A percentile compares a stretch with the other conserved stretches of the same genome.
Evolutionary conservation across 2,888 invertebrate species (phyloP).

Genomic region (Lasioglossum marginatum): DNA sequence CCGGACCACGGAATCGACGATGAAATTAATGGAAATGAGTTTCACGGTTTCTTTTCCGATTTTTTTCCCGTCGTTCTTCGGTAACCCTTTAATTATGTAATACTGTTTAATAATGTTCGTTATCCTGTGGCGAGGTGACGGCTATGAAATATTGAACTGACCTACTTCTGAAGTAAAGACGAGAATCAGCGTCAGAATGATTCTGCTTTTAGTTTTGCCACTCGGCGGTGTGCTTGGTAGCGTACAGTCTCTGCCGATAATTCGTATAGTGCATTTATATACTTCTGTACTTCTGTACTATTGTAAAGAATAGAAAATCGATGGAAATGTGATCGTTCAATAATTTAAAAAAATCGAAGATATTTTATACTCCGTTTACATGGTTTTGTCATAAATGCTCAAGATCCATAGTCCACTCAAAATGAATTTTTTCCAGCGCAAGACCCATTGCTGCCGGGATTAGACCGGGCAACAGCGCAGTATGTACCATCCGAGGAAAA

Average conservation of each 20-base stretch:
- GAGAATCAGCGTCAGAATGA: neutral
- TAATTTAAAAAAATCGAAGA: neutral
- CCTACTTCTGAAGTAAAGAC: conserved; percentile 4
- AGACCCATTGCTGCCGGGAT: neutral
- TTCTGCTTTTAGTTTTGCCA: conserved; percentile 3
- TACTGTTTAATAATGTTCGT: conserved; percentile 11
- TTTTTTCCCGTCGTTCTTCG: neutral
- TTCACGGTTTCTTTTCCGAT: neutral
- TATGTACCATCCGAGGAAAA: neutral
- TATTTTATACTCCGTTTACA: neutral
- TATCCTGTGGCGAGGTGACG: neutral
- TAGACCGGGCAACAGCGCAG: too few species aligned
- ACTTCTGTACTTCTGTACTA: neutral
- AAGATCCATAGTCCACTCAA: neutral
- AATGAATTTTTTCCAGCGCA: neutral
- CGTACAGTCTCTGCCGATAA: neutral
- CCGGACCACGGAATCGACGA: neutral
- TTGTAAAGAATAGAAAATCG: neutral
- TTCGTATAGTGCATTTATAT: neutral
- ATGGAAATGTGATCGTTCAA: too few species aligned
- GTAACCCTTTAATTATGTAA: conserved; percentile 8
- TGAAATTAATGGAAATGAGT: conserved; percentile 1
- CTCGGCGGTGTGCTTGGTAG: neutral
- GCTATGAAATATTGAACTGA: conserved; percentile 10
- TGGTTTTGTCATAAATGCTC: neutral